phyloP scores from a whole-genome alignment of 2,113 vertebrate species.

The Sula dactylatra region DNA sequence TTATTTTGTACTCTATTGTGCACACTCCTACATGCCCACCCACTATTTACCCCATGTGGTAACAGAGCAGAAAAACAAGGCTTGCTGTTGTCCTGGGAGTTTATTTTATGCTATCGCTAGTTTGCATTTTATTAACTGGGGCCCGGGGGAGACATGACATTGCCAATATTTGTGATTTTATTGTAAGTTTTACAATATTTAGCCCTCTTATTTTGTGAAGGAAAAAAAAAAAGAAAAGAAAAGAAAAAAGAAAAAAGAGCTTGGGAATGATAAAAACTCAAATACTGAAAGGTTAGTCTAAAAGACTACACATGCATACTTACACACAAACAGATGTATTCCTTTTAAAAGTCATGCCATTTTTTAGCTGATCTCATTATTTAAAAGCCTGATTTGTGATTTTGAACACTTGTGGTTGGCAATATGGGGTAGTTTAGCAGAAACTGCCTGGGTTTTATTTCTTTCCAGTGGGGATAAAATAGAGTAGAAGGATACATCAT shows the following conservation, averaged over 20 bases:
- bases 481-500: background rate
- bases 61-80: slow-evolving; percentile 17
- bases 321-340: background rate
- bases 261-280: background rate
- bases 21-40: background rate
- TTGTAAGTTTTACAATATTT: background rate
- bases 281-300: background rate
- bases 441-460: background rate
- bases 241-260: background rate
- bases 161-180: background rate
- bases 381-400: background rate
- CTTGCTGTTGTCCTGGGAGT: background rate
- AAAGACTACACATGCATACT: background rate
- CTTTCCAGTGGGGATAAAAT: background rate
- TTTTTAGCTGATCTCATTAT: background rate
- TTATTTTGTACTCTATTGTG: slow-evolving; percentile 12
- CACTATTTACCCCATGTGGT: background rate
- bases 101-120: background rate
- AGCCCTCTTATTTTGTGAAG: background rate
- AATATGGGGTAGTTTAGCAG: background rate
- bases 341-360: background rate
- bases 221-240: accelerated
- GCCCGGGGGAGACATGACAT: background rate
- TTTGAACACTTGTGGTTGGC: background rate
- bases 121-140: slow-evolving; percentile 28